These are phyloP conservation scores for Agelastica alni DNA, from an alignment of 2,888 invertebrate genomes.

Conservation along the genomic window DNA sequence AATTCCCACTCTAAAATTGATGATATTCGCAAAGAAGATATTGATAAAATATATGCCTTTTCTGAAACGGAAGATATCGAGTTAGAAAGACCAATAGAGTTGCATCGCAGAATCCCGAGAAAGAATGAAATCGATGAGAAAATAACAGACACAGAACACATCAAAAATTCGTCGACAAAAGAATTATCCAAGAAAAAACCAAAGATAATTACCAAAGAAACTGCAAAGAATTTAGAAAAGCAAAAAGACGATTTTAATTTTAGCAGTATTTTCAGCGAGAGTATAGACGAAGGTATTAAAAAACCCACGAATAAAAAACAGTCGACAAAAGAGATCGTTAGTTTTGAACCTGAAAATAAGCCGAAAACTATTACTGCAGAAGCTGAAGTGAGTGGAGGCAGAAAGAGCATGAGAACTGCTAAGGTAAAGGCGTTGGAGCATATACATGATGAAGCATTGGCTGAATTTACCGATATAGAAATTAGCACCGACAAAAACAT, in stretches of 20 bases:
- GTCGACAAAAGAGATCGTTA: conserved; percentile 10
- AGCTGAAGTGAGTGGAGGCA: conserved; percentile 17
- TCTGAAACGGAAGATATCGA: conserved; percentile 33
- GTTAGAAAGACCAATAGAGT: conserved; percentile 30
- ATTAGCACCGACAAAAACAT: background rate
- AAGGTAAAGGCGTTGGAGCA: conserved; percentile 44
- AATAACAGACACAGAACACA: background rate
- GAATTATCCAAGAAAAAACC: background rate
- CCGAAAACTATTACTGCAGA: conserved; percentile 16
- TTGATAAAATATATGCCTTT: conserved; percentile 32
- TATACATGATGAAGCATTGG: conserved; percentile 42
- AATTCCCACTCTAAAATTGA: background rate
- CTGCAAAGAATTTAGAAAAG: background rate
- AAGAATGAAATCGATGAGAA: conserved; percentile 7
- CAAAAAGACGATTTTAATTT: conserved; percentile 3
- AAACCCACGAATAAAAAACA: background rate
- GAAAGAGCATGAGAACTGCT: conserved; percentile 35
- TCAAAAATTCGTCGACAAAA: background rate
- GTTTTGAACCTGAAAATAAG: background rate
- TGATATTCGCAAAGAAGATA: conserved; percentile 21
- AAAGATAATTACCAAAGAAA: background rate
- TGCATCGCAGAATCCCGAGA: conserved; percentile 22
- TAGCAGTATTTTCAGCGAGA: background rate
- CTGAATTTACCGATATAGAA: conserved; percentile 36
- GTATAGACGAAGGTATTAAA: background rate